These are phyloP conservation scores for Poecile atricapillus DNA, from an alignment of 2,113 vertebrate genomes.

Conservation along the genomic window DNA sequence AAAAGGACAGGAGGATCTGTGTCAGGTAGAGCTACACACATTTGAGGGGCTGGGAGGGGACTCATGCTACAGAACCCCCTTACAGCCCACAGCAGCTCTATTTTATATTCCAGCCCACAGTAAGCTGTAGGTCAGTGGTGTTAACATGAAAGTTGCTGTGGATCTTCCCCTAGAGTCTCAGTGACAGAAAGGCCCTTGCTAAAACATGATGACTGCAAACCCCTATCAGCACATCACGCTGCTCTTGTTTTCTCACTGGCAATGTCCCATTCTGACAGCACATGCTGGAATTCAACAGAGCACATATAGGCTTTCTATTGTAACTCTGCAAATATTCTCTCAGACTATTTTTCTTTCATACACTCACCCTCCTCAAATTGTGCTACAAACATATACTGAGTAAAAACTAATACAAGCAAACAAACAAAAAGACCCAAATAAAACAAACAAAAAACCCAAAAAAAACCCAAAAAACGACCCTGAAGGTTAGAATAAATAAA, in stretches of 20 bases:
- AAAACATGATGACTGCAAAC: slow-evolving; percentile 28
- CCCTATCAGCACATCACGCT: slow-evolving; percentile 30
- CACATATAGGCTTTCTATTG: not conserved
- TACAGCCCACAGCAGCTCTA: not conserved
- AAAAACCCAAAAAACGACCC: not conserved
- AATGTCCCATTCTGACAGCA: not conserved
- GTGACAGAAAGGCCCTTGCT: slow-evolving; percentile 54
- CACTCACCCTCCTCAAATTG: rapidly evolving
- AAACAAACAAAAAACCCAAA: not conserved
- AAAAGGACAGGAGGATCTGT: not conserved
- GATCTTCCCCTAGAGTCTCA: slow-evolving; percentile 40
- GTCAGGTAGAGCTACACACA: rapidly evolving
- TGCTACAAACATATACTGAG: not conserved
- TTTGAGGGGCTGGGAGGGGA: not conserved
- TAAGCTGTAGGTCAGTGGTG: not conserved
- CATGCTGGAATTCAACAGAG: not conserved
- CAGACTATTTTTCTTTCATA: not conserved
- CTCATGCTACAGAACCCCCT: not conserved
- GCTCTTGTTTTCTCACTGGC: slow-evolving; percentile 42
- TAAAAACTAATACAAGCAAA: not conserved
- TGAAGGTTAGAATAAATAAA: not conserved
- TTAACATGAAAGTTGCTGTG: slow-evolving; percentile 18
- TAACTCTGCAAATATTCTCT: not conserved
- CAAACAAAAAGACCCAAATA: not conserved
- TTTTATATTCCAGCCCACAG: slow-evolving; percentile 20